phyloP scores from a whole-genome alignment of 2,888 invertebrate genomes.

The Hirtodrosophila histrioides region DNA sequence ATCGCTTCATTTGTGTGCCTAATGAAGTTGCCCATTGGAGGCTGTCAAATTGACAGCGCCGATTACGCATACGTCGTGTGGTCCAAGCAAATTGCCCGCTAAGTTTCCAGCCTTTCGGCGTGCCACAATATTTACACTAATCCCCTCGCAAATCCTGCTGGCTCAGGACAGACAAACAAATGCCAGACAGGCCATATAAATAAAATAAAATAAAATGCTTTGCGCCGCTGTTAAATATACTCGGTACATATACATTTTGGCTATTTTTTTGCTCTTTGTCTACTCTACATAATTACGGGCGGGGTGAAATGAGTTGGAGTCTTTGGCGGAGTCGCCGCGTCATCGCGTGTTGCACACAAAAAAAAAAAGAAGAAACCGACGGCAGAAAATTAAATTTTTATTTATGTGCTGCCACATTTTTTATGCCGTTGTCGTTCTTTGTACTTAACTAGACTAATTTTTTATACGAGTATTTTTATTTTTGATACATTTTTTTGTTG shows the following conservation, averaged over 20 bases:
- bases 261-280: conserved; percentile 41
- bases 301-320: conserved; percentile 36
- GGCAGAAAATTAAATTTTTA: conserved; percentile 75
- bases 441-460: conserved; percentile 55
- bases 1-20: conserved; percentile 74
- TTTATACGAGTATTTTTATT: conserved; percentile 23
- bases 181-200: conserved; percentile 50
- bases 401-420: conserved; percentile 77
- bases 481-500: conserved; percentile 32
- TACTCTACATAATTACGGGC: conserved; percentile 67
- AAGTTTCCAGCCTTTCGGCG: conserved; percentile 33
- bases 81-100: conserved; percentile 51
- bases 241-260: conserved; percentile 13
- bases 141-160: conserved; percentile 43
- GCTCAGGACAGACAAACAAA: conserved; percentile 57
- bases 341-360: conserved; percentile 63
- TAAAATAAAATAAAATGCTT: conserved; percentile 56
- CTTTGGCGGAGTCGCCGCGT: conserved; percentile 56
- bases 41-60: conserved; percentile 50
- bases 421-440: conserved; percentile 56
- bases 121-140: conserved; percentile 57
- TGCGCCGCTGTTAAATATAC: conserved; percentile 59
- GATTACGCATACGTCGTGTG: conserved; percentile 69
- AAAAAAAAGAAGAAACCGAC: conserved; percentile 27
- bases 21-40: conserved; percentile 72